These are phyloP conservation scores for Vandiemenella viatica DNA, from an alignment of 2,888 invertebrate genomes.

Conservation along the genomic window DNA sequence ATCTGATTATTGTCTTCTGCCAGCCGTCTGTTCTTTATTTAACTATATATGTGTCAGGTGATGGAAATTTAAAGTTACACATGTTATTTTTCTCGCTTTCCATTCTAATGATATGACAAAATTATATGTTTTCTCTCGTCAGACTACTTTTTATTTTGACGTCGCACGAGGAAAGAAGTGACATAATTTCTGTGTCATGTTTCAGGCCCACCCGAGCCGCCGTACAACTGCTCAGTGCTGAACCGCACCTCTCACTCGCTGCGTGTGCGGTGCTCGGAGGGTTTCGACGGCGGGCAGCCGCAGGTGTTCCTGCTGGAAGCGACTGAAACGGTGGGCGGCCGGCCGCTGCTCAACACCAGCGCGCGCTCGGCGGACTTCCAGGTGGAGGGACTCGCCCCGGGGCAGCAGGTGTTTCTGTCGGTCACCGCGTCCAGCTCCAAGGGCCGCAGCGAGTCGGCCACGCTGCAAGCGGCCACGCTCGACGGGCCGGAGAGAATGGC, in stretches of 20 bases:
- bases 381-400: slow-evolving; percentile 61
- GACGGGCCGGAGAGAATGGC: slow-evolving; percentile 64
- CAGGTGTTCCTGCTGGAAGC: slow-evolving; percentile 60
- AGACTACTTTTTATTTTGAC: too few relatives aligned
- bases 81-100: too few relatives aligned
- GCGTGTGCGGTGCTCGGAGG: slow-evolving; percentile 52
- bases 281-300: slow-evolving; percentile 64
- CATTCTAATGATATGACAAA: too few relatives aligned
- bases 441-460: slow-evolving; percentile 59
- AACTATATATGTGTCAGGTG: too few relatives aligned
- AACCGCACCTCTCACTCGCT: slow-evolving; percentile 67
- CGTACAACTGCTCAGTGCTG: slow-evolving; percentile 57
- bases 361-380: slow-evolving; percentile 54
- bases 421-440: slow-evolving; percentile 72
- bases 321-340: slow-evolving; percentile 46
- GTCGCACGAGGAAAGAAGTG: too few relatives aligned
- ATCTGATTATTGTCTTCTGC: too few relatives aligned
- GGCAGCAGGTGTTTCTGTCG: slow-evolving; percentile 60
- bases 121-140: too few relatives aligned
- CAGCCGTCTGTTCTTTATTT: too few relatives aligned
- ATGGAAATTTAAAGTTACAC: too few relatives aligned
- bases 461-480: slow-evolving; percentile 55
- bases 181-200: too few relatives aligned
- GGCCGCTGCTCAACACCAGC: slow-evolving; percentile 51
- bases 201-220: slow-evolving; percentile 57